Evolutionary conservation across 2,888 invertebrate genomes (phyloP).

Genomic region (Rhimphoctona megacephalus): DNA sequence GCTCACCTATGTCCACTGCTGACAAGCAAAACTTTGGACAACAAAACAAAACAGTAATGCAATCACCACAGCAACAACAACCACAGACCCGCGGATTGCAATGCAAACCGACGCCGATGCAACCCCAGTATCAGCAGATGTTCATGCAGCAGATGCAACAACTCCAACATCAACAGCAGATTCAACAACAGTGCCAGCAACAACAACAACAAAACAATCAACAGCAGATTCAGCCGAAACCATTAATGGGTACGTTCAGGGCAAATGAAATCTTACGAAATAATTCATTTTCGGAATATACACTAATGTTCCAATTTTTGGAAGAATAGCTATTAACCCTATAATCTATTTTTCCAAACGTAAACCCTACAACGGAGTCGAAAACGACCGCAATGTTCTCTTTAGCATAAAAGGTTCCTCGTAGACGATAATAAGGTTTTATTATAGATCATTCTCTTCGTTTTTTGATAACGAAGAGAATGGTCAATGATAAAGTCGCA

Average conservation of each 20-base stretch:
- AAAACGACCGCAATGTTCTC: too few relatives aligned
- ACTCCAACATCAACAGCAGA: slow-evolving; percentile 77
- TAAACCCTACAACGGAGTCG: too few relatives aligned
- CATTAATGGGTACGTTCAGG: slow-evolving; percentile 85
- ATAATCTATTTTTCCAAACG: too few relatives aligned
- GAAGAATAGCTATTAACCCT: not conserved
- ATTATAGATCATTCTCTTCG: too few relatives aligned
- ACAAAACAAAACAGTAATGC: slow-evolving; percentile 83
- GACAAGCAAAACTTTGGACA: slow-evolving; percentile 86
- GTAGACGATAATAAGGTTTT: too few relatives aligned
- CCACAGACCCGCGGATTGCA: slow-evolving; percentile 79
- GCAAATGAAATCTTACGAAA: not conserved
- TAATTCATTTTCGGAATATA: not conserved
- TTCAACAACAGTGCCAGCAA: slow-evolving; percentile 75
- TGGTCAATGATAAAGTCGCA: too few relatives aligned
- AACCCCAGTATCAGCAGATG: slow-evolving; percentile 76
- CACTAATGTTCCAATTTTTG: not conserved
- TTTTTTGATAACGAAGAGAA: too few relatives aligned
- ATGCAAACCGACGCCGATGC: slow-evolving; percentile 76
- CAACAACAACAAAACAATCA: slow-evolving; percentile 76
- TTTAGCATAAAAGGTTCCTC: too few relatives aligned
- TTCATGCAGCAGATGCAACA: slow-evolving; percentile 80
- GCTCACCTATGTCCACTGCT: slow-evolving; percentile 86
- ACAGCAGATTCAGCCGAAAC: slow-evolving; percentile 86
- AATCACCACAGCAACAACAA: slow-evolving; percentile 84